Base-by-base conservation (phyloP, 2,113 vertebrate genomes). In the Corydoras sp. region DNA sequence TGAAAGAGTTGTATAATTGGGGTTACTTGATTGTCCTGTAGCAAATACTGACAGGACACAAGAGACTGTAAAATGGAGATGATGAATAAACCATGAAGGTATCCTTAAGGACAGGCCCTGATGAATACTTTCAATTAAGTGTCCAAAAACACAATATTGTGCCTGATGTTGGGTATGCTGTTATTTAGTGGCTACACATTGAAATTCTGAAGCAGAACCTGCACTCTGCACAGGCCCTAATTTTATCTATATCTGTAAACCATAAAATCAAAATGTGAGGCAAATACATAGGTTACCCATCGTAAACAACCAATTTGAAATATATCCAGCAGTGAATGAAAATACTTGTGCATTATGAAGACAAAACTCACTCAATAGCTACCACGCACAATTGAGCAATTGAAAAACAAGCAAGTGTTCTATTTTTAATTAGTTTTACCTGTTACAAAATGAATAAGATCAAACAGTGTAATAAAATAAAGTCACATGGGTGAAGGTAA, bases 1-100 rank as follows among this genome's bases (percentile, higher is more conserved):
- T 30, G 32, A 30, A 51, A 3, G 2, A 14, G 35, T 14, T 14
- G 24, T 69, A 74, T 43, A 43, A 77, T 70, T 18, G 15, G 62
- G 62, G 32, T 50, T n/a, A 35, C 30, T 50, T 71, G 76, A 77
- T 54, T 77, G 53, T 66, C 51, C 43, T 66, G 48, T 54, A 67
- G 58, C 29, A 73, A 43, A 43, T 43, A 43, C 35, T 43, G 14
- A 64, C 54, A 49, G 49, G 51, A 18, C 29, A 7, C 62, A 48
- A 65, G 51, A 62, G 56, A 5, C 55, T 7, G 3, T 10, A 29
- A 59, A 43, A 62, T 24, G 72, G 49, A 15, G 29, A 55, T 32
- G 31, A 67, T 68, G 58, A 79, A 79, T 76, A 76, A 79, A 73
- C 51, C 77, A 76, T 79, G 59, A 69, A 53, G 6, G 66, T 62